These are phyloP conservation scores for Rotaria magnacalcarata DNA, from an alignment of 2,888 invertebrate species.

Conservation along the genomic window DNA sequence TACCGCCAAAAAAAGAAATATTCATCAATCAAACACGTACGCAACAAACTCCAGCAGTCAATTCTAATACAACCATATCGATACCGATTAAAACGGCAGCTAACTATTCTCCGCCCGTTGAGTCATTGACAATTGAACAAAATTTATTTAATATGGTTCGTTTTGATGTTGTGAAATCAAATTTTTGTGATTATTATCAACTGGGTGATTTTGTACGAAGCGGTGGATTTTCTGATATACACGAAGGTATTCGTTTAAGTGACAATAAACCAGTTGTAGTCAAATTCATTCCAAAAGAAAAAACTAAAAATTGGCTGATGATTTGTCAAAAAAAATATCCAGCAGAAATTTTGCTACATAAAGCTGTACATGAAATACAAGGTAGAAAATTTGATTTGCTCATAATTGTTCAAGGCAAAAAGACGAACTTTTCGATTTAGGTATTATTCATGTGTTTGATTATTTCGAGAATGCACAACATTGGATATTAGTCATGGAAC, in stretches of 20 bases:
- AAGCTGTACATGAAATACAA: slow-evolving; percentile 33
- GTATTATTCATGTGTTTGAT: slow-evolving; percentile 64
- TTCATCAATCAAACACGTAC: not conserved
- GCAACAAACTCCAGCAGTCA: not conserved
- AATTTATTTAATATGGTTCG: slow-evolving; percentile 15
- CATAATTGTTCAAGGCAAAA: too few relatives aligned
- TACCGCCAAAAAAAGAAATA: not conserved
- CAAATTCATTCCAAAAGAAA: slow-evolving; percentile 45
- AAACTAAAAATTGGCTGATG: slow-evolving; percentile 46
- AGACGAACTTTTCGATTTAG: slow-evolving; percentile 49
- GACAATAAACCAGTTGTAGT: slow-evolving; percentile 39
- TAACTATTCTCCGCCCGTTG: not conserved
- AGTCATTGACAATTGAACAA: slow-evolving; percentile 11
- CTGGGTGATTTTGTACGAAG: slow-evolving; percentile 44
- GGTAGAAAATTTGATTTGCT: not conserved
- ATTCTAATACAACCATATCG: not conserved
- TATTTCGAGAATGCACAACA: slow-evolving; percentile 62
- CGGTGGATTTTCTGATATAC: slow-evolving; percentile 46
- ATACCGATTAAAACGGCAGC: not conserved
- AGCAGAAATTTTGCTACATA: slow-evolving; percentile 45
- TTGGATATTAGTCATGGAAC: slow-evolving; percentile 65
- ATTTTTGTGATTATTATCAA: slow-evolving; percentile 38
- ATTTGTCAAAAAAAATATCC: slow-evolving; percentile 46
- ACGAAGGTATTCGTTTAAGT: slow-evolving; percentile 41
- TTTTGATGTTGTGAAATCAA: slow-evolving; percentile 9